phyloP scores from a whole-genome alignment of 2,113 vertebrate genomes.

The Galbula dea region DNA sequence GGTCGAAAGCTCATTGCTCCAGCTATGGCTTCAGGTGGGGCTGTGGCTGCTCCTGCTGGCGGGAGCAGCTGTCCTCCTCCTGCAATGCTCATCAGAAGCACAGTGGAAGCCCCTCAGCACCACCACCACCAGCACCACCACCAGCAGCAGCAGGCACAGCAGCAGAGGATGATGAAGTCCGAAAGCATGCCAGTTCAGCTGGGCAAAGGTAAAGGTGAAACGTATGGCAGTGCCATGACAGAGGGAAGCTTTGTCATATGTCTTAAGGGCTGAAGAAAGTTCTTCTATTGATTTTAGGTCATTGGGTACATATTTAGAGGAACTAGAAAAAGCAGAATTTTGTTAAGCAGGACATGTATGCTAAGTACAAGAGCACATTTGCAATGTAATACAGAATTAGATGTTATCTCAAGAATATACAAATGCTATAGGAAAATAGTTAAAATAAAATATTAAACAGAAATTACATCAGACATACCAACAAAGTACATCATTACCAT shows the following conservation, averaged over 20 bases:
- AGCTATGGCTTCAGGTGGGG: slow-evolving; percentile 72
- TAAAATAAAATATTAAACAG: background rate
- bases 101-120: slow-evolving; percentile 55
- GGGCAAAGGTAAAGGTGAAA: slow-evolving; percentile 84
- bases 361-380: background rate
- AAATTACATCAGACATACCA: background rate
- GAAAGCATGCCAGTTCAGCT: slow-evolving; percentile 97
- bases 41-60: slow-evolving; percentile 44
- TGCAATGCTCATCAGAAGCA: background rate
- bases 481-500: background rate
- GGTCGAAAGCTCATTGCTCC: slow-evolving; percentile 94
- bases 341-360: background rate
- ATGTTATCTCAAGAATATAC: background rate
- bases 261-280: background rate
- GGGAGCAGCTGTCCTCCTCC: slow-evolving; percentile 52
- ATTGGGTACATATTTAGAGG: background rate
- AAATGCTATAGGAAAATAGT: background rate
- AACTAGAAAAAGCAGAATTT: background rate
- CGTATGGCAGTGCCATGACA: fast-evolving
- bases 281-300: background rate
- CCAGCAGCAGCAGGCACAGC: slow-evolving; percentile 52
- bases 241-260: fast-evolving
- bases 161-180: slow-evolving; percentile 90
- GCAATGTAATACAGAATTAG: background rate
- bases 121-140: slow-evolving; percentile 27